Base-by-base conservation (phyloP, 2,113 vertebrate species). In the Erythrolamprus reginae region DNA sequence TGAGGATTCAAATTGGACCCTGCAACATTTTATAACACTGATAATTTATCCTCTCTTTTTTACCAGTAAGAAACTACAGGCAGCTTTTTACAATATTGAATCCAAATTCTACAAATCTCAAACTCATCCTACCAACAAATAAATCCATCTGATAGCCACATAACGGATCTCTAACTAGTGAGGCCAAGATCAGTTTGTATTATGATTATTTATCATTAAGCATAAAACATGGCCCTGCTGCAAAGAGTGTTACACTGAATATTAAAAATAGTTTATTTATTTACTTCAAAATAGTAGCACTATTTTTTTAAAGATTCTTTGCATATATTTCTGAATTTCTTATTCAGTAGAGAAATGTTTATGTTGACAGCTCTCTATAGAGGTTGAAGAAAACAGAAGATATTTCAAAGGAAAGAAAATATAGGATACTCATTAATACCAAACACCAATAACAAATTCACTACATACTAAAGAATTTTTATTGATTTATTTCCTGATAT, bases 351-450 rank as follows among this genome's bases (percentile, higher is more conserved):
- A 33, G 84, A 47, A 48, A 47, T 19, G 23, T 52, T 65, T 77
- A 77, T 2, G 6, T 82, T 82, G 48, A 38, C 42, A 55, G 15
- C 8, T 33, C 15, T 58, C 17, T 77, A 52, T 17, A 42, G 50
- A 33, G 1, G 5, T 19, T 38, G 33, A 89, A 10, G 52, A 56
- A 0, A 0, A 1, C 0, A 5, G 91, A 10, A 90, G 10, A 47
- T 19, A 55, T 90, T 53, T 77, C 38, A 87, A 56, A 87, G 24
- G 38, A n/a, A 82, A 28, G 51, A 9, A 90, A 56, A 87, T 55
- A 28, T 47, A 82, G 42, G 51, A 15, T 56, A 17, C n/a, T 3
- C 15, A 3, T 33, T 15, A 58, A 33, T 91, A 83, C 9, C 45
- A 84, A 88, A 50, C 10, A 9, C 19, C 26, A 47, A 82, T 38